Conservation (phyloP, 1,140 invertebrate genomes). For the Euglossa dilemma region DNA sequence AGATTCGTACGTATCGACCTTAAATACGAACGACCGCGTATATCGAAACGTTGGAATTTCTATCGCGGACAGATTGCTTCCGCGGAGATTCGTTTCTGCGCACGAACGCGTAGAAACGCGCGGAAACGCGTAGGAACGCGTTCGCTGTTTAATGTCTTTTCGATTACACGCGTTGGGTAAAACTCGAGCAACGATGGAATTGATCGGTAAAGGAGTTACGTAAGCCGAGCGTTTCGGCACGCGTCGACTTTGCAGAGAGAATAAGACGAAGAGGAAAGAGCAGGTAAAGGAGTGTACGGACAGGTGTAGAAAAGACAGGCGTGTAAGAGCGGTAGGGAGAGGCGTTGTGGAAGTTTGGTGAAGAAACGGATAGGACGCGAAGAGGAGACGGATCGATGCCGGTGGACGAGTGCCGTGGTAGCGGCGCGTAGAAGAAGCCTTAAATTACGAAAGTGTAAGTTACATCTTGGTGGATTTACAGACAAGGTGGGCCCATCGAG, state of each 20-base stretch:
- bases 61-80: background rate
- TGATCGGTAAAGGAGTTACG: too few relatives aligned
- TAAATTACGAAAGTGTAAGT: slow-evolving; percentile 58
- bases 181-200: too few relatives aligned
- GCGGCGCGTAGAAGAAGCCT: slow-evolving; percentile 1
- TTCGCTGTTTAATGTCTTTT: background rate
- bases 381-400: background rate
- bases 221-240: too few relatives aligned
- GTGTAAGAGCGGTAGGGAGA: background rate
- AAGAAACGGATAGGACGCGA: background rate
- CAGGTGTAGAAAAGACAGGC: too few relatives aligned
- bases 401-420: background rate
- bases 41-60: slow-evolving; percentile 31
- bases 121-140: too few relatives aligned
- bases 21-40: slow-evolving; percentile 59
- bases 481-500: slow-evolving; percentile 79
- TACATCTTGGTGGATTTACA: slow-evolving; percentile 77
- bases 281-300: too few relatives aligned
- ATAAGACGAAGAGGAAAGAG: too few relatives aligned
- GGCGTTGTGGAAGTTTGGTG: too few relatives aligned
- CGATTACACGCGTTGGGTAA: too few relatives aligned
- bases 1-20: slow-evolving; percentile 61
- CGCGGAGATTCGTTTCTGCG: background rate
- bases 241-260: too few relatives aligned
- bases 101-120: background rate